Evolutionary conservation across 2,797 vertebrate genomes (phyloP).

Genomic region (Tadarida brasiliensis): DNA sequence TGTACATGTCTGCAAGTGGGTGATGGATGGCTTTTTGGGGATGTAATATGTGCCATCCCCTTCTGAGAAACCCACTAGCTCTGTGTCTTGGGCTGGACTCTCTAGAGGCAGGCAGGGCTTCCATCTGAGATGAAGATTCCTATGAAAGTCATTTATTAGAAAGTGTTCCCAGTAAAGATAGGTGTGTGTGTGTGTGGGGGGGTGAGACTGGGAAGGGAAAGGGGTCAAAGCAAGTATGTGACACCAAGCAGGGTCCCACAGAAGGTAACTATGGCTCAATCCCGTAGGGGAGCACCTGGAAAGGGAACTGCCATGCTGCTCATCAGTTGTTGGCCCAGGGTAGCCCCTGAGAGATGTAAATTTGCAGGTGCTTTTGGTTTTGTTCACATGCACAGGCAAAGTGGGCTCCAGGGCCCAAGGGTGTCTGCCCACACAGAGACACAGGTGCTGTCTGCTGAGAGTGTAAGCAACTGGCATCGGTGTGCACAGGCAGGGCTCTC

Average conservation of each 20-base stretch:
- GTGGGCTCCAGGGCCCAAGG: background rate
- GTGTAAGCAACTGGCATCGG: background rate
- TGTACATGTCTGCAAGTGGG: background rate
- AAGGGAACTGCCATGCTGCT: background rate
- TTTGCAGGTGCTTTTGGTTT: background rate
- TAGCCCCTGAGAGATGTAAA: background rate
- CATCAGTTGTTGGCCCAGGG: background rate
- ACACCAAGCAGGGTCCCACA: background rate
- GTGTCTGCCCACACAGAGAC: background rate
- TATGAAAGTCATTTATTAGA: conserved; percentile 23
- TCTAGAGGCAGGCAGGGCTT: background rate
- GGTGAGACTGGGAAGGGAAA: background rate
- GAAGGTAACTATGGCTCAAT: background rate
- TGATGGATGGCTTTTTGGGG: background rate
- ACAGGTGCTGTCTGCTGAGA: background rate
- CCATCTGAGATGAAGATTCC: background rate
- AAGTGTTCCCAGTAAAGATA: background rate
- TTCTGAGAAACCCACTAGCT: background rate
- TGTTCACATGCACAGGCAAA: background rate
- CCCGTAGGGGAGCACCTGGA: background rate
- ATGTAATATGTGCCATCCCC: background rate
- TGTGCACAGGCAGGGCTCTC: background rate
- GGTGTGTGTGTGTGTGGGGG: background rate
- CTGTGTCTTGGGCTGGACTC: background rate
- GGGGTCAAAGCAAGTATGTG: background rate